phyloP scores from a whole-genome alignment of 2,888 invertebrate species.

The Pollenia griseotomentosa region DNA sequence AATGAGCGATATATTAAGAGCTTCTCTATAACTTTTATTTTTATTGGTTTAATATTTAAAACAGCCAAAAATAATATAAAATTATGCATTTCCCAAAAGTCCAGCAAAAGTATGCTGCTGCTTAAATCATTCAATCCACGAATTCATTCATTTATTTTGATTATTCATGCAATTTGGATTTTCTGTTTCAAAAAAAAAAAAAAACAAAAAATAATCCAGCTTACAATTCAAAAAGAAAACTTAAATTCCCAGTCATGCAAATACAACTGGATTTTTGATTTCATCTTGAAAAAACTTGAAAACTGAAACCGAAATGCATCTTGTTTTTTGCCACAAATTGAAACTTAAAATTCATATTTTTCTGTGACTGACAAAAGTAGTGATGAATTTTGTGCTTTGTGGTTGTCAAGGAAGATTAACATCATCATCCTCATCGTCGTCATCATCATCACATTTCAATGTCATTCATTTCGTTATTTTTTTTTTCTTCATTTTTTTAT shows the following conservation, averaged over 20 bases:
- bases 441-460: too few relatives aligned
- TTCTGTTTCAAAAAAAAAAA: neutral
- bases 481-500: too few relatives aligned
- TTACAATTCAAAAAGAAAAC: neutral
- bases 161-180: neutral
- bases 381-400: neutral
- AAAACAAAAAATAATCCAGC: neutral
- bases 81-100: too few relatives aligned
- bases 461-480: too few relatives aligned
- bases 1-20: too few relatives aligned
- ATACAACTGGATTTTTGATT: neutral
- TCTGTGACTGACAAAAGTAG: neutral
- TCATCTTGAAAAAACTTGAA: neutral
- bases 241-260: slow-evolving; percentile 24
- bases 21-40: too few relatives aligned
- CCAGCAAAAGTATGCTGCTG: too few relatives aligned
- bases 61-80: too few relatives aligned
- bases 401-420: too few relatives aligned
- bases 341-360: slow-evolving; percentile 3
- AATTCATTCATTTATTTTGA: neutral
- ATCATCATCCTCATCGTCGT: too few relatives aligned
- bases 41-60: too few relatives aligned
- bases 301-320: neutral
- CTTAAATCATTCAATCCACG: too few relatives aligned
- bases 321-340: neutral